Base-by-base conservation (phyloP, 2,888 invertebrate genomes). In the Morpho deidamia region DNA sequence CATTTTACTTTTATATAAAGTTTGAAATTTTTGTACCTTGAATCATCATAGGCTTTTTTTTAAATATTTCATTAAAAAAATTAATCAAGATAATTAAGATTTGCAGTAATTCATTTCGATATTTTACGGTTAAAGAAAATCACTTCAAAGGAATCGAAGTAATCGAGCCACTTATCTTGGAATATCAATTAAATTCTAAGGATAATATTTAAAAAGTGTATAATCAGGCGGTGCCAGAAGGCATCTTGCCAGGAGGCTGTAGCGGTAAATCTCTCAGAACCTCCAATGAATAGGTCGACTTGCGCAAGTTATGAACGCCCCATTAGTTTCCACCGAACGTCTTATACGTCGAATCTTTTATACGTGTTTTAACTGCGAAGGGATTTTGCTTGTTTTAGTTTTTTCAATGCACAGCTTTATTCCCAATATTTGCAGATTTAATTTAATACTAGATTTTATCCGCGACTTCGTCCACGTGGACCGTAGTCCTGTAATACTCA, bases 231-330 rank as follows among this genome's bases (percentile, higher is more conserved):
- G 55, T 82, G 83, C 85, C 83, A 86, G 77, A 76, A 78, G 87
- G 87, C 86, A 85, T 80, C 78, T 82, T 87, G 87, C 88, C 88
- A 87, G 83, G 70, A 78, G 72, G 73, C 83, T 82, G 83, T 81
- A 81, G 81, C 78, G 78, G 83, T 87, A 87, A 87, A 87, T 88
- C 86, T 82, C 70, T 59, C 69, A 75, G 67, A 75, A 77, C 76
- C 73, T 71, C 79, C 79, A 81, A 81, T 87, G 75, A 87, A 86
- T 83, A 78, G 82, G 72, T 75, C 80, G 66, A 61, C 82, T 83
- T 78, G 78, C 71, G 76, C 78, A 74, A 84, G 85, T 88, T 86
- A 87, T 84, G 81, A 84, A 83, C 86, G 81, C 78, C 68, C 86
- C 87, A 86, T 88, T 87, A 86, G 83, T 80, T 78, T 69, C 71